Percentiles rank a stretch among this genome's conserved stretches.
Conservation (phyloP, 2,113 vertebrate genomes). For the Boulengeromyrus knoepffleri region DNA sequence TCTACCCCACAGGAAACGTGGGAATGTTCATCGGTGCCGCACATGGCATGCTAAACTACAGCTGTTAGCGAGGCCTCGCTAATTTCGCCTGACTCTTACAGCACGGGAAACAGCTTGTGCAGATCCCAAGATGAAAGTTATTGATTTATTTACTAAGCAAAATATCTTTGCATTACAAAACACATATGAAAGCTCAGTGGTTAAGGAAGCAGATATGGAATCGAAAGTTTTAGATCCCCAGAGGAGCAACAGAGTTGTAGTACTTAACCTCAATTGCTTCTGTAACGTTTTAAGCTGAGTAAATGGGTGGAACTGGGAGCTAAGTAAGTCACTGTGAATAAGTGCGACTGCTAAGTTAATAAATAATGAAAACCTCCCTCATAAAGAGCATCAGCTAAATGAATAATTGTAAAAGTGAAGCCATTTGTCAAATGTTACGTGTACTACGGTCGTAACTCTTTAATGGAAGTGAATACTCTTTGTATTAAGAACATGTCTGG, state of each 20-base stretch:
- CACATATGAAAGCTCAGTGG: background rate
- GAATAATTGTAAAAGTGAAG: conserved; percentile 9
- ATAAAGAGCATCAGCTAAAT: conserved; percentile 7
- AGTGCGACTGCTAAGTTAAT: background rate
- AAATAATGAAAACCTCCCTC: background rate
- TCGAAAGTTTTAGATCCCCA: background rate
- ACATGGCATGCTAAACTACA: background rate
- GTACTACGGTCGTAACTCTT: background rate
- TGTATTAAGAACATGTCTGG: background rate
- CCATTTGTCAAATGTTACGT: background rate
- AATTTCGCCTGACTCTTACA: background rate
- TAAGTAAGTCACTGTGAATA: conserved; percentile 10
- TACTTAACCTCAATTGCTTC: conserved; percentile 8
- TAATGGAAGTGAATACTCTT: conserved; percentile 9
- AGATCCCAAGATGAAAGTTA: background rate
- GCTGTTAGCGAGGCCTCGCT: background rate
- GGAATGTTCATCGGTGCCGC: background rate
- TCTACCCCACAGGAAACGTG: background rate
- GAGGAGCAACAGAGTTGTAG: background rate
- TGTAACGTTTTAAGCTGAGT: background rate
- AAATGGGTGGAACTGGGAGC: background rate
- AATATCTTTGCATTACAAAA: conserved; percentile 7
- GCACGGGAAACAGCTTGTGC: background rate
- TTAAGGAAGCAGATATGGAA: conserved; percentile 1
- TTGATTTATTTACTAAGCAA: background rate